Evolutionary conservation across 2,113 vertebrate species (phyloP), one percentile per base, ranked within the genome.

Genomic region (Dipodomys stephensi): DNA sequence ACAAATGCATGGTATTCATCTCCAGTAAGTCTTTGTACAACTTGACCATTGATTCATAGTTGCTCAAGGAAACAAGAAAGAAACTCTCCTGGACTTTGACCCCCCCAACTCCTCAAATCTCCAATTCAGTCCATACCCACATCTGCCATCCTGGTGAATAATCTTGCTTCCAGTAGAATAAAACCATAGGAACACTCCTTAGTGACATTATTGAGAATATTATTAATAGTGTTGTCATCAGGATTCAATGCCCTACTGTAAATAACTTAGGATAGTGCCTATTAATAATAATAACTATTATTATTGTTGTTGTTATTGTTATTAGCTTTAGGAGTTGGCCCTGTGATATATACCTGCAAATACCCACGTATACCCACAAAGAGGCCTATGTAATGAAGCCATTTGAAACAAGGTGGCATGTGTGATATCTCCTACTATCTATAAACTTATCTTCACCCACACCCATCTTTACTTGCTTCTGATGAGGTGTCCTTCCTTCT

Each of bases 381-480:
- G 72, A 83, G 4, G 2, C 57, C 74, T 35, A 28, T 65, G 68
- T 46, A 89, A 18, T 20, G 15, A 88, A 95, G 60, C 22, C 15
- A 16, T 39, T 27, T 74, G 72, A 65, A 94, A 88, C 10, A 23
- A 84, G n/a, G 27, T 83, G 74, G 77, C 65, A 60, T 46, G 23
- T 46, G 9, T 74, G 30, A 44, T 74, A 68, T 76, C 85, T 83
- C 74, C 53, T 76, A n/a, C 25, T 80, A 92, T 92, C 72, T 60
- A 27, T 20, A 76, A 94, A 53, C 39, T 94, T 93, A 81, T 93
- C 90, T 90, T 85, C 57, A 49, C 11, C 69, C 87, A 94, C 87
- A 85, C 74, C 92, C 69, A 27, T 90, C 79, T 96, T 94, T 81
- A 90, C 69, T 92, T 87, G 60, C 76, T 90, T 87, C 87, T 91